phyloP scores from a whole-genome alignment of 2,888 invertebrate genomes.

The Andrena hattorfiana region DNA sequence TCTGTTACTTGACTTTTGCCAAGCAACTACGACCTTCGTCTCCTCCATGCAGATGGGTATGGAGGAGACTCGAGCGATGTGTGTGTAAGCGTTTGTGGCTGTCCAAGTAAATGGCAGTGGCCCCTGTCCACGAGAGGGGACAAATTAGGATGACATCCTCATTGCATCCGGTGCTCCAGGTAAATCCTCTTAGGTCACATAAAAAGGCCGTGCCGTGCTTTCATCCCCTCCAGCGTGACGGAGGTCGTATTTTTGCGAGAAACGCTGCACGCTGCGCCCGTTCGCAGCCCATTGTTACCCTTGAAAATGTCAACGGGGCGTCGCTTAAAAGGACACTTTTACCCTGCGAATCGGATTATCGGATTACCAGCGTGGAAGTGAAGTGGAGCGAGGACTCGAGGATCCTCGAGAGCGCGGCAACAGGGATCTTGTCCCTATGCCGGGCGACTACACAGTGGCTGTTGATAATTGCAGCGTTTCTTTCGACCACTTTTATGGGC shows the following conservation, averaged over 20 bases:
- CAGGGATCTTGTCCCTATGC: neutral
- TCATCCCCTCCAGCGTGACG: conserved; percentile 50
- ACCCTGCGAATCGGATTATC: conserved; percentile 82
- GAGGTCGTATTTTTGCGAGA: conserved; percentile 67
- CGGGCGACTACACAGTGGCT: neutral
- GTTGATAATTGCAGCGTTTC: conserved; percentile 14
- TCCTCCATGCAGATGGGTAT: neutral
- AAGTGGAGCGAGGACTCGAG: conserved; percentile 73
- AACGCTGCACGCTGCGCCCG: conserved; percentile 59
- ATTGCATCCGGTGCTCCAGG: conserved; percentile 77
- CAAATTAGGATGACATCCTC: conserved; percentile 81
- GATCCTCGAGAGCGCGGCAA: conserved; percentile 35
- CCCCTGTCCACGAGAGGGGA: conserved; percentile 54
- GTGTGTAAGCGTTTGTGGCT: conserved; percentile 50
- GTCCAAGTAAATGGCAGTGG: conserved; percentile 50
- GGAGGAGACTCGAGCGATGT: neutral
- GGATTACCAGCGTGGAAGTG: conserved; percentile 77
- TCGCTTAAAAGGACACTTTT: conserved; percentile 76
- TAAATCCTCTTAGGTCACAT: conserved; percentile 79
- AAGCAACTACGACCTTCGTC: neutral
- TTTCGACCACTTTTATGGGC: neutral
- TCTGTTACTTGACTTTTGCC: neutral
- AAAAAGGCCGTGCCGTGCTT: conserved; percentile 73
- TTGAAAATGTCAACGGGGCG: conserved; percentile 81
- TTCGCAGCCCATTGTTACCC: conserved; percentile 80